These are phyloP conservation scores for Sinelater perroti DNA, from an alignment of 2,888 invertebrate species.

Conservation along the genomic window DNA sequence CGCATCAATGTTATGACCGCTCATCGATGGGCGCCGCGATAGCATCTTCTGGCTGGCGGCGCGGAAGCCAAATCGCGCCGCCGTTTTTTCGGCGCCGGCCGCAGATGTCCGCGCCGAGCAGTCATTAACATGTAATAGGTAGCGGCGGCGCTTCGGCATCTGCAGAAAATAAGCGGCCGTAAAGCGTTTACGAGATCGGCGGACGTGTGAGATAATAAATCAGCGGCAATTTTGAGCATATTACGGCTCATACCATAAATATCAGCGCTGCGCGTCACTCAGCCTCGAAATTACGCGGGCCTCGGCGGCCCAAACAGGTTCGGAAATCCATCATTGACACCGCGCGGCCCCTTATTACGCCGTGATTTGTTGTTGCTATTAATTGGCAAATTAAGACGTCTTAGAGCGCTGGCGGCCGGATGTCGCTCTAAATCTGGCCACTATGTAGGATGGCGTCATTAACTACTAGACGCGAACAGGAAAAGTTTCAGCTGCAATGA, in stretches of 20 bases:
- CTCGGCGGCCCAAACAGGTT: not conserved
- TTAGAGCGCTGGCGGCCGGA: too few species aligned
- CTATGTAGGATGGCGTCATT: too few species aligned
- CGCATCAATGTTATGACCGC: too few species aligned
- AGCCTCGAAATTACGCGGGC: not conserved
- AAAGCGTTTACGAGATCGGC: conserved; percentile 8
- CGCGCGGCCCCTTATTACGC: not conserved
- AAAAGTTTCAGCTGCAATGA: too few species aligned
- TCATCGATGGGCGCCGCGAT: too few species aligned
- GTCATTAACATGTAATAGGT: conserved; percentile 4
- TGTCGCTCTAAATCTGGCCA: too few species aligned
- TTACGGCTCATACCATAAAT: not conserved
- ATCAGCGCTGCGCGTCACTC: not conserved
- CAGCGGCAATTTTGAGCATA: conserved; percentile 3
- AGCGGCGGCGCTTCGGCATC: not conserved
- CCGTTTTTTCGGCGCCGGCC: too few species aligned
- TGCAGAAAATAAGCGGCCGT: conserved; percentile 5
- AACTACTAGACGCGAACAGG: too few species aligned
- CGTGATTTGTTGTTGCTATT: not conserved
- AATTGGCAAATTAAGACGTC: too few species aligned
- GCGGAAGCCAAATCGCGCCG: too few species aligned
- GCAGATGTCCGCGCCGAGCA: not conserved
- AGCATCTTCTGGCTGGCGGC: not conserved
- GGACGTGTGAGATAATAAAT: conserved; percentile 10
- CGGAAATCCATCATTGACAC: not conserved